Evolutionary conservation across 2,113 vertebrate species (phyloP).

Genomic region (Phylloscopus trochilus): DNA sequence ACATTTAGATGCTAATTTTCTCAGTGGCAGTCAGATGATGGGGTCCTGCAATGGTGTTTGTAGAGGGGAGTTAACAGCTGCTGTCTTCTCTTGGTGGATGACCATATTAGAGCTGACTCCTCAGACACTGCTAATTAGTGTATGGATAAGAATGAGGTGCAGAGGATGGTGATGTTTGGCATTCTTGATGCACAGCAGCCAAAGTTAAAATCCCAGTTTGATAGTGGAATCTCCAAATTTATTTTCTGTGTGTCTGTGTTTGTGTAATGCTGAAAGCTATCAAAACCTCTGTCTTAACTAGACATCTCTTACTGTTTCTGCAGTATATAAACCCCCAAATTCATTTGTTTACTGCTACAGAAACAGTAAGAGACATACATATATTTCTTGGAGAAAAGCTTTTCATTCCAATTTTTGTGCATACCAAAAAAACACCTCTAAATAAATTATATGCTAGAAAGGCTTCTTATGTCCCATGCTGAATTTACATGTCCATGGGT

Average conservation of each 20-base stretch:
- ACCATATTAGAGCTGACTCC: neutral
- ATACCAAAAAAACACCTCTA: neutral
- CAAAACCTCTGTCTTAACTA: neutral
- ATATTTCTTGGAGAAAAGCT: neutral
- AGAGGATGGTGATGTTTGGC: neutral
- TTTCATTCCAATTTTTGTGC: neutral
- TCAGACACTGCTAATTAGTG: neutral
- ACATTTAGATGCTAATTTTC: constrained; percentile 2
- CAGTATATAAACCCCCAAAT: neutral
- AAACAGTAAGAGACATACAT: neutral
- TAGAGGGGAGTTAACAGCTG: constrained; percentile 13
- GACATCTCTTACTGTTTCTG: neutral
- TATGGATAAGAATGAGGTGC: neutral
- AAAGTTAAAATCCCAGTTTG: neutral
- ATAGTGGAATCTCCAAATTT: neutral
- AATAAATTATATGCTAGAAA: neutral
- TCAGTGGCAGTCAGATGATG: neutral
- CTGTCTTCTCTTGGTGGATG: neutral
- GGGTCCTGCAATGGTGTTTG: neutral
- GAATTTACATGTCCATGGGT: neutral
- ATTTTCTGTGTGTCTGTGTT: neutral
- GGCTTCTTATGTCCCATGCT: neutral
- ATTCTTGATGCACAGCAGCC: neutral
- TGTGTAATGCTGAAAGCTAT: neutral
- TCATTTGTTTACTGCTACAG: neutral